These are phyloP conservation scores for Arrhamphus sclerolepis DNA, from an alignment of 2,797 vertebrate species.

Conservation along the genomic window DNA sequence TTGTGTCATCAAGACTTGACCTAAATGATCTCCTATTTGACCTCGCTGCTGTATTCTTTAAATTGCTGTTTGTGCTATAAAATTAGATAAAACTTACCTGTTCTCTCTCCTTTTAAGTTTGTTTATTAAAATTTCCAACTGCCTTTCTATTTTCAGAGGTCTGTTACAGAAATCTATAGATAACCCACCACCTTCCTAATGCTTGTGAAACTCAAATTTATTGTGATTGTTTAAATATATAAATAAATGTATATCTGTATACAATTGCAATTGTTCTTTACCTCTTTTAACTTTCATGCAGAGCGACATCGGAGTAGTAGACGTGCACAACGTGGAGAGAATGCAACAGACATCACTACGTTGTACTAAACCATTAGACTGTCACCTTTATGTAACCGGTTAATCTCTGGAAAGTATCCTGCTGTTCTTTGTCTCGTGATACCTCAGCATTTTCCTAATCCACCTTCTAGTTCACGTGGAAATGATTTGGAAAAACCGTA, in stretches of 20 bases:
- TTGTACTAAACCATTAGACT: neutral
- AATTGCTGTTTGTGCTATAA: conserved; percentile 53
- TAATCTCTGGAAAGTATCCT: conserved; percentile 64
- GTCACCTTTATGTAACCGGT: conserved; percentile 49
- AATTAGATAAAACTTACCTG: conserved; percentile 55
- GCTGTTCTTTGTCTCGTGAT: conserved; percentile 41
- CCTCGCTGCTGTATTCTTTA: conserved; percentile 49
- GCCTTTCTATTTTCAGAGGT: conserved; percentile 51
- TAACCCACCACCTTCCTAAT: conserved; percentile 1
- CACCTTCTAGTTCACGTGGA: conserved; percentile 4
- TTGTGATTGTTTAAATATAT: conserved; percentile 76
- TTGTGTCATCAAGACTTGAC: conserved; percentile 43
- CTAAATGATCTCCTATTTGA: conserved; percentile 36
- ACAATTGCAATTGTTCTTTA: conserved; percentile 9
- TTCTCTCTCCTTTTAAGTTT: conserved; percentile 45
- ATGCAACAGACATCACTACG: conserved; percentile 3
- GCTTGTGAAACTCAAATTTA: conserved; percentile 65
- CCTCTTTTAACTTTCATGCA: neutral
- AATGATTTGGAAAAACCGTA: conserved; percentile 9
- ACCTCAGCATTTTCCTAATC: conserved; percentile 71
- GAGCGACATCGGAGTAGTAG: neutral
- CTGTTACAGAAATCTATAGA: conserved; percentile 61
- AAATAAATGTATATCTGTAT: conserved; percentile 79
- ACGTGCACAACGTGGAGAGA: neutral
- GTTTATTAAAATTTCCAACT: conserved; percentile 34